Evolutionary conservation across 2,888 invertebrate genomes (phyloP).

Genomic region (Catonia carolina): DNA sequence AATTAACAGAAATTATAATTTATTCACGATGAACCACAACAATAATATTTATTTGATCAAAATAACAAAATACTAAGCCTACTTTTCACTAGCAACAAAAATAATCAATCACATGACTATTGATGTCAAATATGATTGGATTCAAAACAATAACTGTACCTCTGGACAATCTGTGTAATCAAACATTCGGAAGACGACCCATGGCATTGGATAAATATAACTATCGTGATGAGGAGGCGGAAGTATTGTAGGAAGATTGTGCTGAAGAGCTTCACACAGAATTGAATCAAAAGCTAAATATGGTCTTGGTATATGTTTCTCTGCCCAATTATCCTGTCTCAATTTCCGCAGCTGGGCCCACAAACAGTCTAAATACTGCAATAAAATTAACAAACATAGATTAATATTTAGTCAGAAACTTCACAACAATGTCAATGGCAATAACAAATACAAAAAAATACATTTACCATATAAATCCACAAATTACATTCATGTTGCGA

Average conservation of each 20-base stretch:
- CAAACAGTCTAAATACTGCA: slow-evolving; percentile 82
- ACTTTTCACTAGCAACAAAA: not conserved
- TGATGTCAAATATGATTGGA: slow-evolving; percentile 4
- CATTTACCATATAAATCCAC: no score
- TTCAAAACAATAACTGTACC: slow-evolving; percentile 42
- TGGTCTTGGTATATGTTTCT: slow-evolving; percentile 91
- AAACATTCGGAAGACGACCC: slow-evolving; percentile 93
- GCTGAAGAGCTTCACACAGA: slow-evolving; percentile 91
- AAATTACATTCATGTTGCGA: no score
- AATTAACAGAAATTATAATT: slow-evolving; percentile 15
- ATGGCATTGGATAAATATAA: slow-evolving; percentile 88
- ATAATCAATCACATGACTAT: not conserved
- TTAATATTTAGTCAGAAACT: no score
- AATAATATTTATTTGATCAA: no score
- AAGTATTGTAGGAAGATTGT: slow-evolving; percentile 83
- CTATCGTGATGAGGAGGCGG: slow-evolving; percentile 91
- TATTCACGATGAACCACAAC: not conserved
- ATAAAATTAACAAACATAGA: slow-evolving; percentile 11
- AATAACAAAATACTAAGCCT: not conserved
- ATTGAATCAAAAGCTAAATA: slow-evolving; percentile 94
- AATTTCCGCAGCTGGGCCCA: slow-evolving; percentile 93
- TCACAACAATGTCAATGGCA: no score
- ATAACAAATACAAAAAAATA: no score
- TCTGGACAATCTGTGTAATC: slow-evolving; percentile 98
- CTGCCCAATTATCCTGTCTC: slow-evolving; percentile 91